A percentile compares a stretch with the other conserved stretches of the same genome.
These are phyloP conservation scores for Phyllotreta cruciferae DNA, from an alignment of 2,888 invertebrate genomes.

Conservation along the genomic window DNA sequence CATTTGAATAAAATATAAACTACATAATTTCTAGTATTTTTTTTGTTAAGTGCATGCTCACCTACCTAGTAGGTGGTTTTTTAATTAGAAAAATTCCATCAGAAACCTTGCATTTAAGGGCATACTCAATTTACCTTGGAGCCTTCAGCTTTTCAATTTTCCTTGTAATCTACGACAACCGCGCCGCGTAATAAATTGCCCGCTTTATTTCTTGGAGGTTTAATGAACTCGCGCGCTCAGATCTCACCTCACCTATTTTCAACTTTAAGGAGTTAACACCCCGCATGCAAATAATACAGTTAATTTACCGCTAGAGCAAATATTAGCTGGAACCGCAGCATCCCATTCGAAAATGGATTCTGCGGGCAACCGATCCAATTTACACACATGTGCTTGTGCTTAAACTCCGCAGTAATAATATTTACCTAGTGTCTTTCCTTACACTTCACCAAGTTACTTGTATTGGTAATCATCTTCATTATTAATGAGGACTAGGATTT, in stretches of 20 bases:
- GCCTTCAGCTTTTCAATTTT: too few species aligned
- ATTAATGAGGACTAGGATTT: too few species aligned
- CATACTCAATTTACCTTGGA: too few species aligned
- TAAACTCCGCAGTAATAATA: conserved; percentile 18
- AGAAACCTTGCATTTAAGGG: too few species aligned
- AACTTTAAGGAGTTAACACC: conserved; percentile 15
- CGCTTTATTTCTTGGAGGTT: not conserved
- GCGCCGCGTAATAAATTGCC: too few species aligned
- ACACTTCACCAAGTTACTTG: too few species aligned
- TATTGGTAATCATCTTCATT: too few species aligned
- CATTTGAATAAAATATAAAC: not conserved
- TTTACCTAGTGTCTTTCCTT: too few species aligned
- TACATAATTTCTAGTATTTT: not conserved
- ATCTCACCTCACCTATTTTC: conserved; percentile 17
- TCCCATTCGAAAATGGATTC: conserved; percentile 44
- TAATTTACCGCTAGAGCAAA: conserved; percentile 32
- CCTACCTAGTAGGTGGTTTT: too few species aligned
- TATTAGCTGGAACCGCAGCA: conserved; percentile 37
- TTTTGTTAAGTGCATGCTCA: too few species aligned
- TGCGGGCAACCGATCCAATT: conserved; percentile 46
- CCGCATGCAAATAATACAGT: conserved; percentile 29
- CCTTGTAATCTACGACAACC: too few species aligned
- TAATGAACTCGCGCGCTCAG: conserved; percentile 4
- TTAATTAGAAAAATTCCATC: too few species aligned
- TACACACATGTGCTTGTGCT: conserved; percentile 41